Conservation (phyloP, 2,113 vertebrate genomes). For the Notothenia rossii region DNA sequence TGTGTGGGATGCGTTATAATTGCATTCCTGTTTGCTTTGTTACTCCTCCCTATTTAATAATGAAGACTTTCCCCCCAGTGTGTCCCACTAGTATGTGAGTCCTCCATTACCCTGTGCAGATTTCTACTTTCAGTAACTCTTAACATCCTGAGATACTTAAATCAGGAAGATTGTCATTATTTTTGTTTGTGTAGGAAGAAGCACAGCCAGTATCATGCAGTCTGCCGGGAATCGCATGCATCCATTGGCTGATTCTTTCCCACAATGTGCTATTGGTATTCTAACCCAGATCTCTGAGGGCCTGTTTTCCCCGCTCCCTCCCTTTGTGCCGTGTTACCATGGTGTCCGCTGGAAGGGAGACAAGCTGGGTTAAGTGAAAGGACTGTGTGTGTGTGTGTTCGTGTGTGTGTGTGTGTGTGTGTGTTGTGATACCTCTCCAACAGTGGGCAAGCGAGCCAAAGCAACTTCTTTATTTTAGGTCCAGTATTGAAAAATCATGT, state of each 20-base stretch:
- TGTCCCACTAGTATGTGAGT: not conserved
- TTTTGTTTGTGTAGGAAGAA: not conserved
- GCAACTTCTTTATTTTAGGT: too few species aligned
- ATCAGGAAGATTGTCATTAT: not conserved
- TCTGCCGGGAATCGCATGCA: slow-evolving; percentile 46
- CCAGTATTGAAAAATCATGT: too few species aligned
- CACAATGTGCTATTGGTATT: slow-evolving; percentile 64
- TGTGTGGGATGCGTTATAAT: slow-evolving; percentile 1
- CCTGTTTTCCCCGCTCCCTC: slow-evolving; percentile 30
- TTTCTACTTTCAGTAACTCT: too few species aligned
- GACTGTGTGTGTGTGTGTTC: slow-evolving; percentile 20
- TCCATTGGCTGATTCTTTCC: slow-evolving; percentile 54
- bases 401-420: not conserved
- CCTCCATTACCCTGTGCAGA: too few species aligned
- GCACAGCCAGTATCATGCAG: slow-evolving; percentile 36
- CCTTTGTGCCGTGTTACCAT: slow-evolving; percentile 65
- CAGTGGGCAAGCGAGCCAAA: too few species aligned
- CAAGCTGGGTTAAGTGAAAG: slow-evolving; percentile 20
- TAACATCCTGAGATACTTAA: not conserved
- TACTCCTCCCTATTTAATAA: not conserved
- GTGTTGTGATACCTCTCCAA: too few species aligned
- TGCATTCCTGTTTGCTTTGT: not conserved
- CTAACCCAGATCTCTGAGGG: slow-evolving; percentile 41
- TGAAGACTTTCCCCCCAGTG: not conserved
- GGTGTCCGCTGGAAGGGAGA: slow-evolving; percentile 33